Base-by-base conservation (phyloP, 2,888 invertebrate genomes). In the Hipparchia sbordonii region DNA sequence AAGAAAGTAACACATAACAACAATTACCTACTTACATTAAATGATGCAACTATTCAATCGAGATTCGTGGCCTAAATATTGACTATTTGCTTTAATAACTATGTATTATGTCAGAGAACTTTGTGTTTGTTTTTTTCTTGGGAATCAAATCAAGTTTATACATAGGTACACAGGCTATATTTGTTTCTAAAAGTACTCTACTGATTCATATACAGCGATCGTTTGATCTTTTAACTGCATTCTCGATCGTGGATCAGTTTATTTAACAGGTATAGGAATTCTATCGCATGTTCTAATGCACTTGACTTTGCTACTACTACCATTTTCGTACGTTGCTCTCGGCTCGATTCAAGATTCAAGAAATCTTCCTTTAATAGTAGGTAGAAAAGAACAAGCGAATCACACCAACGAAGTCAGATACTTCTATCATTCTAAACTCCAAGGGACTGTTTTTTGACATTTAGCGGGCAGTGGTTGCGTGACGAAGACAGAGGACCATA, bases 1-100 rank as follows among this genome's bases (percentile, higher is more conserved):
- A 79, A 77, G 79, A 78, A 82, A 82, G 73, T 77, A 57, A 69
- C 52, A 65, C 69, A 60, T 52, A 67, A 61, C 51, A 61, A 33
- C 72, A 72, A 72, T 72, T 69, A 60, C 67, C 57, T 73, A 52
- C 67, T 48, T 72, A 68, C 68, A 52, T 60, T 51, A 12, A 10
- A 70, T 74, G 74, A 65, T 65, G 72, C 70, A 73, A 75, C 72
- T 62, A 39, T 52, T 71, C 9, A 12, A 52, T 52, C 12, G 66
- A 61, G 57, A 62, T 65, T 71, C 62, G 71, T 70, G 62, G 61
- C 57, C 71, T 67, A 66, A 69, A 65, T 69, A 39, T 48, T 63
- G 51, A 45, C 54, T n/a, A 39, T 67, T 48, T 4, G 48, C 39
- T 59, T 51, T 52, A 13, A 48, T 68, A 45, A 45, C 63, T 9